phyloP scores from a whole-genome alignment of 1,140 invertebrate genomes.

The Harlomillsia oculata region DNA sequence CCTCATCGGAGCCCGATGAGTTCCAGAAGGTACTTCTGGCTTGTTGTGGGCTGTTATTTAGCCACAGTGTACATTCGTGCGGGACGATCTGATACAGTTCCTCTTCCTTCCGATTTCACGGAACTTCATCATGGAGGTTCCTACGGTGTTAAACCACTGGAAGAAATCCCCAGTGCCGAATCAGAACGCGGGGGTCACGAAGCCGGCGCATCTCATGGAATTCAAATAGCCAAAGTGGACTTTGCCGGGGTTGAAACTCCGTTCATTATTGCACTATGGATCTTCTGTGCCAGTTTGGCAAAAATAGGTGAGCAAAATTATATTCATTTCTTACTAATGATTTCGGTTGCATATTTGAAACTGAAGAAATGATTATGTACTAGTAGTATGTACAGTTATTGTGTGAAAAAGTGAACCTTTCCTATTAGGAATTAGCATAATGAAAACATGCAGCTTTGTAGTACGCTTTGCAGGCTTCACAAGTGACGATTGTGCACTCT shows the following conservation, averaged over 20 bases:
- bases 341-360: too few relatives aligned
- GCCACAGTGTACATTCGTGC: conserved; percentile 18
- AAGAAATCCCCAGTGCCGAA: conserved; percentile 2
- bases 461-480: too few relatives aligned
- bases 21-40: conserved; percentile 28
- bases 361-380: too few relatives aligned
- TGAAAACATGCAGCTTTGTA: too few relatives aligned
- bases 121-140: not conserved
- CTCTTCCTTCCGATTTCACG: not conserved
- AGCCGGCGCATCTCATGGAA: conserved; percentile 12
- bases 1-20: too few relatives aligned
- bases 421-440: too few relatives aligned
- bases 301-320: conserved; percentile 84
- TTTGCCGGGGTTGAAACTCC: conserved; percentile 81
- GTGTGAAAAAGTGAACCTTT: too few relatives aligned
- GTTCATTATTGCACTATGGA: conserved; percentile 88
- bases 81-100: not conserved
- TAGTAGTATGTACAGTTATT: too few relatives aligned
- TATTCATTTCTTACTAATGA: too few relatives aligned
- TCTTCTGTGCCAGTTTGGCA: conserved; percentile 82
- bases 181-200: not conserved
- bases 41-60: conserved; percentile 31
- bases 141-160: not conserved
- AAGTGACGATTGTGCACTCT: too few relatives aligned
- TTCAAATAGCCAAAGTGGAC: conserved; percentile 66